phyloP scores from a whole-genome alignment of 2,888 invertebrate species.

The Conus canariensis region DNA sequence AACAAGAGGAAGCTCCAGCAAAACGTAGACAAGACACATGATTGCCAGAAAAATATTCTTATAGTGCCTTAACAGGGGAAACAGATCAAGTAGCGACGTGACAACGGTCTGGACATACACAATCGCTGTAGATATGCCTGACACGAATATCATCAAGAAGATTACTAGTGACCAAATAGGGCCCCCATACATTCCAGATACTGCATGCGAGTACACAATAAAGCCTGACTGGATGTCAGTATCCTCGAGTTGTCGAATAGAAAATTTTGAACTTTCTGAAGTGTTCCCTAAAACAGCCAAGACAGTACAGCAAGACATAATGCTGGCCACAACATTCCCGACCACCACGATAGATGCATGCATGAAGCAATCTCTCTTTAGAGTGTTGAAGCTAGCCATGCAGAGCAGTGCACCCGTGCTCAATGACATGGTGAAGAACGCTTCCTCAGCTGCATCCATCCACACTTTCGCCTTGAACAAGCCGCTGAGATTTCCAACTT shows the following conservation, averaged over 20 bases:
- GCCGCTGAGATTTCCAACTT: no score
- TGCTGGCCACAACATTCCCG: not conserved
- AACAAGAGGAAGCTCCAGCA: not conserved
- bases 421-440: not conserved
- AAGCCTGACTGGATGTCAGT: not conserved
- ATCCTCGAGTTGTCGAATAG: not conserved
- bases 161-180: not conserved
- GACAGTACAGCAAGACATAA: not conserved
- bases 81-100: not conserved
- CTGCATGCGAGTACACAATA: not conserved
- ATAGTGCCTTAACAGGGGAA: not conserved
- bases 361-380: not conserved
- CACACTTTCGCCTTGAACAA: not conserved
- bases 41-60: not conserved
- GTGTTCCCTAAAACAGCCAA: not conserved
- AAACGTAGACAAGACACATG: not conserved
- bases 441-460: not conserved
- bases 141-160: not conserved
- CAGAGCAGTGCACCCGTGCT: not conserved
- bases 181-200: not conserved
- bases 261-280: not conserved
- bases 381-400: not conserved
- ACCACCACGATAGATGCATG: not conserved
- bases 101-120: not conserved
- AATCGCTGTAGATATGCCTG: not conserved